Evolutionary conservation across 2,888 invertebrate species (phyloP).

Genomic region (Acholoe squamosa): DNA sequence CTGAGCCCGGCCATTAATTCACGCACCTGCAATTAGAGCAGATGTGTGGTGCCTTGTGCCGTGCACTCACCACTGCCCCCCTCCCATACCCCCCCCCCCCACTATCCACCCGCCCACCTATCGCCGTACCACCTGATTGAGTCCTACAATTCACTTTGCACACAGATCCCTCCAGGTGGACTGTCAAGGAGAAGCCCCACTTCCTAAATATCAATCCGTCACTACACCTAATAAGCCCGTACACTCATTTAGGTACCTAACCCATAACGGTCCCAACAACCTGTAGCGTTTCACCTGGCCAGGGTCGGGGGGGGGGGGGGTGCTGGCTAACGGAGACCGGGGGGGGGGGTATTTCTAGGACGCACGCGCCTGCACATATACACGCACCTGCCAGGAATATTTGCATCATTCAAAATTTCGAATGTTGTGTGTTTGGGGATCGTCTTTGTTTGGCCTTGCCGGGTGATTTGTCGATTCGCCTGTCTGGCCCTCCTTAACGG

Average conservation of each 20-base stretch:
- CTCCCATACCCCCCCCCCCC: background rate
- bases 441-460: background rate
- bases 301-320: background rate
- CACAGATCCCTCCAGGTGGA: background rate
- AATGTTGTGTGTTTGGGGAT: slow-evolving; percentile 8
- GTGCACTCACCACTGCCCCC: background rate
- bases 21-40: slow-evolving; percentile 37
- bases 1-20: background rate
- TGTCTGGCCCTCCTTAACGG: background rate
- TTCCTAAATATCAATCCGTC: background rate
- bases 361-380: background rate
- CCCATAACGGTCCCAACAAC: background rate
- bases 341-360: slow-evolving; percentile 19
- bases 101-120: background rate
- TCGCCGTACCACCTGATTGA: background rate
- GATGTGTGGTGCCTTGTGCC: slow-evolving; percentile 12
- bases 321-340: background rate
- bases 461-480: slow-evolving; percentile 29
- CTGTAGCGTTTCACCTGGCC: background rate
- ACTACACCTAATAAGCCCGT: background rate
- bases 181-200: background rate
- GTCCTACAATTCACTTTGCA: background rate
- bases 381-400: slow-evolving; percentile 31
- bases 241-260: background rate
- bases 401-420: slow-evolving; percentile 34